phyloP scores from a whole-genome alignment of 2,113 vertebrate species.

The Gymnobelideus leadbeateri region DNA sequence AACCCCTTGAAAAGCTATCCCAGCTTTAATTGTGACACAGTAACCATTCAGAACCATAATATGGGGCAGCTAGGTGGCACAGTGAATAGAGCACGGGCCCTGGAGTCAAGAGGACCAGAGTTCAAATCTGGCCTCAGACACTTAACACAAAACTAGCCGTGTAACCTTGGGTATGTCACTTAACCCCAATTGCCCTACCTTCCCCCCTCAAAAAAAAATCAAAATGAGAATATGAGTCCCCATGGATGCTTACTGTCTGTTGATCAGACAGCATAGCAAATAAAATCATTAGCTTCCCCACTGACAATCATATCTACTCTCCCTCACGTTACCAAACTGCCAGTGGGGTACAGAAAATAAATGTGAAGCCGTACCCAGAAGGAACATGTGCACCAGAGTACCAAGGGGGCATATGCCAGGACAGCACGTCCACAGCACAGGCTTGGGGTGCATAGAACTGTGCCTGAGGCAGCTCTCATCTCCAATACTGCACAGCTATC shows the following conservation, averaged over 20 bases:
- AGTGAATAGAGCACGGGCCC: no score
- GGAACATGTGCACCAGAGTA: not conserved
- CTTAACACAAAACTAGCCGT: no score
- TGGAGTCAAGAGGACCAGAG: no score
- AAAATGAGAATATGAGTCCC: not conserved
- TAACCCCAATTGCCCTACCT: no score
- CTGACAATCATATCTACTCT: not conserved
- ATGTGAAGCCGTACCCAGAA: not conserved
- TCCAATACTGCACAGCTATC: not conserved
- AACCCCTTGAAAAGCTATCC: slow-evolving; percentile 5
- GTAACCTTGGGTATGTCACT: no score
- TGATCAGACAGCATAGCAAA: not conserved
- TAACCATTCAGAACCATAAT: not conserved
- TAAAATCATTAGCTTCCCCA: not conserved
- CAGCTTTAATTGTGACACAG: not conserved
- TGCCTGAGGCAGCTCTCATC: not conserved
- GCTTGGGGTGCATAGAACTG: not conserved
- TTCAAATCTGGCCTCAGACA: no score
- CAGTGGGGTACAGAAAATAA: not conserved
- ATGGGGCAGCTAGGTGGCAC: no score
- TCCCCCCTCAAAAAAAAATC: no score
- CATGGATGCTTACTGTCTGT: not conserved
- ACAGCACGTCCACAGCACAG: not conserved
- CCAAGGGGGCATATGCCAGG: not conserved
- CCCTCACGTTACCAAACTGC: not conserved